These are phyloP conservation scores for Acestrorhynchus altus DNA, from an alignment of 2,797 vertebrate species.

Conservation along the genomic window DNA sequence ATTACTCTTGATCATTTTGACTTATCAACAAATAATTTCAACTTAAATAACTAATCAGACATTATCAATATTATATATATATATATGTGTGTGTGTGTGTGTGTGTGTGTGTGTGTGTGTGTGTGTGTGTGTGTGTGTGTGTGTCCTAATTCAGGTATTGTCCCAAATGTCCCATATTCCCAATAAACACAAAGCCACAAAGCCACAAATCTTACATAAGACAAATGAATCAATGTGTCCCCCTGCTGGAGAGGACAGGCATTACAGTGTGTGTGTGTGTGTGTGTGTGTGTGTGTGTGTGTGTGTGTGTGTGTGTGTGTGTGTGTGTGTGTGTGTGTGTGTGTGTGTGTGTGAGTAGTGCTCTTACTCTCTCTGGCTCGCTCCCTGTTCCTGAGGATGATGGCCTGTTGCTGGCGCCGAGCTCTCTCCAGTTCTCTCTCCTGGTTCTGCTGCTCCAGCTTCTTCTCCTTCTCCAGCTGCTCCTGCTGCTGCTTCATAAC, in stretches of 20 bases:
- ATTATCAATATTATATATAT: too few relatives aligned
- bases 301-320: slow-evolving; percentile 36
- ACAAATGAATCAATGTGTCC: slow-evolving; percentile 76
- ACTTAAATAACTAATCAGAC: too few relatives aligned
- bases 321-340: too few relatives aligned
- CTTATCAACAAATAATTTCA: too few relatives aligned
- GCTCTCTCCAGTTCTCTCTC: slow-evolving; percentile 95
- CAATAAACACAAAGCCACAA: too few relatives aligned
- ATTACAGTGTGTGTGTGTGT: slow-evolving; percentile 20
- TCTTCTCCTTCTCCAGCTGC: slow-evolving; percentile 94
- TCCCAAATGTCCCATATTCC: too few relatives aligned
- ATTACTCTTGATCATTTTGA: too few relatives aligned
- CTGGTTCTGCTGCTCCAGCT: slow-evolving; percentile 94
- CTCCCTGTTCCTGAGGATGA: slow-evolving; percentile 90
- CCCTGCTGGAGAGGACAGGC: slow-evolving; percentile 73
- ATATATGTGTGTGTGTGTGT: too few relatives aligned
- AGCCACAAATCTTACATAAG: not conserved
- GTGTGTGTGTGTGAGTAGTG: slow-evolving; percentile 52
- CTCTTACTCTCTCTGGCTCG: slow-evolving; percentile 95
- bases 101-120: too few relatives aligned
- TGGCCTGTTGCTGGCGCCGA: slow-evolving; percentile 90
- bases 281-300: not conserved
- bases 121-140: too few relatives aligned
- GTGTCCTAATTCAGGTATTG: too few relatives aligned
- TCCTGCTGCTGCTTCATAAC: slow-evolving; percentile 98